Evolutionary conservation across 2,888 invertebrate species (phyloP).

Genomic region (Corbicula japonica): DNA sequence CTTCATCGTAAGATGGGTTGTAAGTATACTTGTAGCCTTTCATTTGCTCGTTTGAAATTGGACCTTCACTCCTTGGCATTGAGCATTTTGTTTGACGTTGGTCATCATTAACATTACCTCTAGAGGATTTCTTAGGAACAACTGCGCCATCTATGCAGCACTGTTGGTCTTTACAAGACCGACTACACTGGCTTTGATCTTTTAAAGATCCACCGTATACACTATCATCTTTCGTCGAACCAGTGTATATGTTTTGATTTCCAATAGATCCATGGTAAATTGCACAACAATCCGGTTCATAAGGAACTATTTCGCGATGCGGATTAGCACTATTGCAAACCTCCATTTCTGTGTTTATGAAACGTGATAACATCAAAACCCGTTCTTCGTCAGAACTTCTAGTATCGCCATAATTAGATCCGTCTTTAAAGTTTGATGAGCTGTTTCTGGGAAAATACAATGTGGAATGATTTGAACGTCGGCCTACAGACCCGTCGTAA

Average conservation of each 20-base stretch:
- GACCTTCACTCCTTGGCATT: slow-evolving; percentile 30
- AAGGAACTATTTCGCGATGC: slow-evolving; percentile 52
- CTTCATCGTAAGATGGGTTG: slow-evolving; percentile 60
- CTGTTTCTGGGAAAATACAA: slow-evolving; percentile 52
- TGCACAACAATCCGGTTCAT: slow-evolving; percentile 1
- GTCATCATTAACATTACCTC: background rate
- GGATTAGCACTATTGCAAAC: slow-evolving; percentile 33
- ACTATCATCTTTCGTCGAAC: slow-evolving; percentile 44
- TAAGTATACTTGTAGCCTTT: slow-evolving; percentile 63
- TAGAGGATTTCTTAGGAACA: background rate
- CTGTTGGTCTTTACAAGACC: slow-evolving; percentile 20
- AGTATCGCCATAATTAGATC: slow-evolving; percentile 44
- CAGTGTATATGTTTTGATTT: slow-evolving; percentile 33
- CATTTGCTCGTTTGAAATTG: slow-evolving; percentile 27
- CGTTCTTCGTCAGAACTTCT: slow-evolving; percentile 54
- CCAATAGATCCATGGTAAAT: slow-evolving; percentile 2
- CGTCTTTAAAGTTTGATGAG: slow-evolving; percentile 52
- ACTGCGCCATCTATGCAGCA: slow-evolving; percentile 15
- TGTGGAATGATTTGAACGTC: slow-evolving; percentile 60
- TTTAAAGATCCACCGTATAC: slow-evolving; percentile 39
- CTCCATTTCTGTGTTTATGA: slow-evolving; percentile 43
- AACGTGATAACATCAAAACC: slow-evolving; percentile 31
- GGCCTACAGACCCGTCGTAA: slow-evolving; percentile 50
- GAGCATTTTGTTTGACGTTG: slow-evolving; percentile 6
- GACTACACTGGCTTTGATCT: slow-evolving; percentile 22